Evolutionary conservation across 2,888 invertebrate genomes (phyloP).

Genomic region (Archaeoteleia sp.): DNA sequence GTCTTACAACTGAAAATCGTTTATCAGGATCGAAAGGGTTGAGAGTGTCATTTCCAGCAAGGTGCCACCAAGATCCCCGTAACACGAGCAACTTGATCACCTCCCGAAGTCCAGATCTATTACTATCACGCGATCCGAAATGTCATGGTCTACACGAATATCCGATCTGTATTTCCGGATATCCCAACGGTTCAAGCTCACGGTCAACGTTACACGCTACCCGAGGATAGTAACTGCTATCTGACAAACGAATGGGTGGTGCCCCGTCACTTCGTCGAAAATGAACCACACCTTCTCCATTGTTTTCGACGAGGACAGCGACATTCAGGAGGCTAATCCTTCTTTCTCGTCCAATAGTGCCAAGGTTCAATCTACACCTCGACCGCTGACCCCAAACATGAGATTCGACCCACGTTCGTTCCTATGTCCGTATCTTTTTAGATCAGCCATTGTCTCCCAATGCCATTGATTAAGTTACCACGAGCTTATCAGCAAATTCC

Average conservation of each 20-base stretch:
- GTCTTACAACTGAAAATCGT: too few species aligned
- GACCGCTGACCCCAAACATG: slow-evolving; percentile 47
- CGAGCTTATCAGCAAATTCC: slow-evolving; percentile 61
- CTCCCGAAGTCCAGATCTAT: slow-evolving; percentile 71
- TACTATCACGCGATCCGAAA: slow-evolving; percentile 74
- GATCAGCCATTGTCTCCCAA: slow-evolving; percentile 72
- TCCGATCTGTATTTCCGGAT: slow-evolving; percentile 45
- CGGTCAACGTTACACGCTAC: slow-evolving; percentile 53
- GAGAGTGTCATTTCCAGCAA: slow-evolving; percentile 11
- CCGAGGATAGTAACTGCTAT: slow-evolving; percentile 52
- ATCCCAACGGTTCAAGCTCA: slow-evolving; percentile 53
- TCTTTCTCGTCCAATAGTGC: slow-evolving; percentile 40
- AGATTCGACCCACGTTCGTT: slow-evolving; percentile 54
- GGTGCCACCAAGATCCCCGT: slow-evolving; percentile 66
- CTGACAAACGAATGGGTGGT: slow-evolving; percentile 52
- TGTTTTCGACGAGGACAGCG: slow-evolving; percentile 58
- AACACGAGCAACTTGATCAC: slow-evolving; percentile 72
- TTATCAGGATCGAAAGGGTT: slow-evolving; percentile 11
- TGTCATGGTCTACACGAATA: slow-evolving; percentile 55
- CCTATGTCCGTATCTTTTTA: slow-evolving; percentile 53
- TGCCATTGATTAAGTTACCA: slow-evolving; percentile 72
- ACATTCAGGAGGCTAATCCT: slow-evolving; percentile 57
- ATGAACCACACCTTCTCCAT: slow-evolving; percentile 66
- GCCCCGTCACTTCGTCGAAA: slow-evolving; percentile 55
- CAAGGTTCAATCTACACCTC: slow-evolving; percentile 63